These are phyloP conservation scores for Parelbella ahira DNA, from an alignment of 2,888 invertebrate species.

Conservation along the genomic window DNA sequence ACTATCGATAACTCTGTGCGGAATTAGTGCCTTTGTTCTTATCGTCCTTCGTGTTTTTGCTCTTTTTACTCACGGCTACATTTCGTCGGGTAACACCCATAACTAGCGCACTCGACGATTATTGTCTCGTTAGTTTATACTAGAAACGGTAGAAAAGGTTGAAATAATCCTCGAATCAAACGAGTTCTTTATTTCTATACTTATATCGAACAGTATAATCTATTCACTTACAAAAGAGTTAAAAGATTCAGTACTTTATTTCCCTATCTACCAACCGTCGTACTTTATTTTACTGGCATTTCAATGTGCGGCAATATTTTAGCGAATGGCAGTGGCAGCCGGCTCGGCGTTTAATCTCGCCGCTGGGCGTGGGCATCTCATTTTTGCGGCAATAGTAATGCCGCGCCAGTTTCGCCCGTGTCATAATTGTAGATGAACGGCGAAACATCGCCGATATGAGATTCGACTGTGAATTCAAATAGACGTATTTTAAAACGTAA, in stretches of 20 bases:
- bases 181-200: conserved; percentile 31
- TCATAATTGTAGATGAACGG: conserved; percentile 12
- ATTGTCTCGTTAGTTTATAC: conserved; percentile 51
- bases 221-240: no score
- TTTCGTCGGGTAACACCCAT: conserved; percentile 43
- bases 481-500: background rate
- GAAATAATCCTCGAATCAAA: no score
- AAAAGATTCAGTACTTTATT: conserved; percentile 30
- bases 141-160: no score
- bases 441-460: conserved; percentile 1
- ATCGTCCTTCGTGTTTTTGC: conserved; percentile 34
- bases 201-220: no score
- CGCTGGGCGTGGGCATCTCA: conserved; percentile 45
- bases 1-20: conserved; percentile 58
- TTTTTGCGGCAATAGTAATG: conserved; percentile 39
- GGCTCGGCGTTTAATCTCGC: conserved; percentile 52
- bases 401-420: background rate
- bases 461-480: background rate
- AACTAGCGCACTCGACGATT: conserved; percentile 42
- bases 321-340: conserved; percentile 49
- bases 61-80: conserved; percentile 31
- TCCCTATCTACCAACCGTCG: conserved; percentile 36
- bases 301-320: conserved; percentile 57
- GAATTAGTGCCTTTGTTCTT: conserved; percentile 66
- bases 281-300: conserved; percentile 50